Base-by-base conservation (phyloP, 2,888 invertebrate species). In the Oscheius sp. region DNA sequence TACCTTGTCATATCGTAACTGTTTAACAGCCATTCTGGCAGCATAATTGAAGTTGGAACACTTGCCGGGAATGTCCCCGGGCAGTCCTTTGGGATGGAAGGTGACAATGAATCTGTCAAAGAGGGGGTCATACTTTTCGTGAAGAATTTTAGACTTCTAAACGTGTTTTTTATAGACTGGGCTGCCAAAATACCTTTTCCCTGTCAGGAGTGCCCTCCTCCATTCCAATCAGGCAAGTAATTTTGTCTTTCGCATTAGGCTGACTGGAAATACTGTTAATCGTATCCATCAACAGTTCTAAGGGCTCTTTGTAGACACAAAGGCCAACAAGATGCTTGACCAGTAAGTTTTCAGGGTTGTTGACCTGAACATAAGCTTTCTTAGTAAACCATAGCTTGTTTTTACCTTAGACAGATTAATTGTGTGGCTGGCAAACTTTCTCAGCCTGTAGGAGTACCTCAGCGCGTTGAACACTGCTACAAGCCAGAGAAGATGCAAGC, bases 21-120 rank as follows among this genome's bases (percentile, higher is more conserved):
- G 71, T 57, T 80, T 79, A 33, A 86, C 79, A 29, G 84, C 84
- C 47, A 74, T 79, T 68, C 86, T 72, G 7, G 83, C 74, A 11
- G 84, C 80, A 72, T 83, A 86, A 77, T 86, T 86, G 77, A 84
- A 82, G 73, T 86, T 86, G 29, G 84, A 85, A 70, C 86, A 86
- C 75, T 86, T 86, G 33, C 86, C 85, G 65, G 86, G 86, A 78
- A 86, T 86, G 70, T 86, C 86, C 70, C 86, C 86, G n/a, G 79
- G 80, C 33, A 83, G 76, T 48, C 85, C 86, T 73, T 78, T 80
- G 48, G 86, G 86, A 79, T 86, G 86, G 77, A 85, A 79, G 1
- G 86, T 86, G 63, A 86, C 84, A 58, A 84, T 84, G 78, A 86
- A 83, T 11, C 84, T 72, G 42, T 86, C 85, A 68, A 85, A 86